Evolutionary conservation across 2,888 invertebrate genomes (phyloP).

Genomic region (Athalia cordata): DNA sequence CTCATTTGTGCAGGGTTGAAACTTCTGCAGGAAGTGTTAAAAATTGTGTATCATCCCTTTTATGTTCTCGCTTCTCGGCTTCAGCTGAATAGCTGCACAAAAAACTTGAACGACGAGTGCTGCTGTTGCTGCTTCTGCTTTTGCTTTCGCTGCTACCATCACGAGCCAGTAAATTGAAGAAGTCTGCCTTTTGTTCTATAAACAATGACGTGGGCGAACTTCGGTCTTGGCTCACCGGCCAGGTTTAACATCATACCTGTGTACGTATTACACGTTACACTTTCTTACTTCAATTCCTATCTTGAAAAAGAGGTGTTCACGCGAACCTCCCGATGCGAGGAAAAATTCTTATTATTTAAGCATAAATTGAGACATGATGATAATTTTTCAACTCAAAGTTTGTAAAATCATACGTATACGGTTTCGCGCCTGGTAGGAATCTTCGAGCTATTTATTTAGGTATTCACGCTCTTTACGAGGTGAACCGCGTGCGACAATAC

Average conservation of each 20-base stretch:
- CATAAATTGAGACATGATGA: too few species aligned
- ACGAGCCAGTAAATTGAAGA: slow-evolving; percentile 31
- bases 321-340: not conserved
- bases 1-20: too few species aligned
- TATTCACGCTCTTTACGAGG: slow-evolving; percentile 1
- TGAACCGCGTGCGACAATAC: slow-evolving; percentile 15
- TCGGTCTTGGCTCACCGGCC: not conserved
- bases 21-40: too few species aligned
- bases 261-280: too few species aligned
- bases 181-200: slow-evolving; percentile 39
- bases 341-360: not conserved
- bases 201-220: slow-evolving; percentile 40
- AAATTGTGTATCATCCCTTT: too few species aligned
- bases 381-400: not conserved
- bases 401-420: not conserved
- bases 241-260: too few species aligned
- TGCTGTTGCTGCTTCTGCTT: not conserved
- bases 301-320: not conserved
- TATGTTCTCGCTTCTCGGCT: not conserved
- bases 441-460: not conserved
- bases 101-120: slow-evolving; percentile 30
- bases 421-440: slow-evolving; percentile 6
- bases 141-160: not conserved
- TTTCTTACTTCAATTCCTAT: not conserved
- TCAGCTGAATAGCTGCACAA: slow-evolving; percentile 34